phyloP scores from a whole-genome alignment of 2,797 vertebrate genomes.

The Rhadinocentrus ornatus region DNA sequence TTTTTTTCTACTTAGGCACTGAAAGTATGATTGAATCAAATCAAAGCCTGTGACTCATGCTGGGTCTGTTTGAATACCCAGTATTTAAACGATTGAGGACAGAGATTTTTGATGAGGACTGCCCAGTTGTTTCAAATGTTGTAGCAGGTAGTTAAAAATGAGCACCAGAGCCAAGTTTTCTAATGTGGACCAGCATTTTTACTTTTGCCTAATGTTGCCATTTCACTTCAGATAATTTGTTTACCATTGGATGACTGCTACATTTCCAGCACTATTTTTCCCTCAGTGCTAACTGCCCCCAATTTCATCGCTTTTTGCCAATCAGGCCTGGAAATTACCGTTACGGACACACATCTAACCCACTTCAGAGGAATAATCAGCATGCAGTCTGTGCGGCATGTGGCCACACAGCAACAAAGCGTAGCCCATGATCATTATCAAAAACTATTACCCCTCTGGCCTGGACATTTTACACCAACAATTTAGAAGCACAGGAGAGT shows the following conservation, averaged over 20 bases:
- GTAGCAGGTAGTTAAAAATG: constrained; percentile 36
- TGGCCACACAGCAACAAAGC: constrained; percentile 65
- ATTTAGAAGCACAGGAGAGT: constrained; percentile 43
- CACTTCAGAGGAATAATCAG: constrained; percentile 79
- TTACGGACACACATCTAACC: constrained; percentile 70
- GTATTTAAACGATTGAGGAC: constrained; percentile 16
- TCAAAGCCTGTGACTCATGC: constrained; percentile 14
- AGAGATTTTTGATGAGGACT: constrained; percentile 31
- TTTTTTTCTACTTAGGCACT: background rate
- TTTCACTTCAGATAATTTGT: constrained; percentile 82
- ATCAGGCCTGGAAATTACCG: constrained; percentile 76
- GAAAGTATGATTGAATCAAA: constrained; percentile 20
- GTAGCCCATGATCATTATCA: constrained; percentile 75
- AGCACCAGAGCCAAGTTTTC: constrained; percentile 34
- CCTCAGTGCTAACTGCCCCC: constrained; percentile 72
- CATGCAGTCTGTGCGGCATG: constrained; percentile 64
- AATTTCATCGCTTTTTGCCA: constrained; percentile 74
- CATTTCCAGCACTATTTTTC: constrained; percentile 70
- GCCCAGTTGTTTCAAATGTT: constrained; percentile 31
- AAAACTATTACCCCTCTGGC: constrained; percentile 73
- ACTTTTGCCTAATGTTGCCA: constrained; percentile 68
- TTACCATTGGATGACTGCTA: constrained; percentile 71
- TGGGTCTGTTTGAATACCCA: constrained; percentile 28
- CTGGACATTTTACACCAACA: constrained; percentile 58
- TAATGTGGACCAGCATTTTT: constrained; percentile 57